These are phyloP conservation scores for Enchytraeus crypticus DNA, from an alignment of 2,888 invertebrate species.

Conservation along the genomic window DNA sequence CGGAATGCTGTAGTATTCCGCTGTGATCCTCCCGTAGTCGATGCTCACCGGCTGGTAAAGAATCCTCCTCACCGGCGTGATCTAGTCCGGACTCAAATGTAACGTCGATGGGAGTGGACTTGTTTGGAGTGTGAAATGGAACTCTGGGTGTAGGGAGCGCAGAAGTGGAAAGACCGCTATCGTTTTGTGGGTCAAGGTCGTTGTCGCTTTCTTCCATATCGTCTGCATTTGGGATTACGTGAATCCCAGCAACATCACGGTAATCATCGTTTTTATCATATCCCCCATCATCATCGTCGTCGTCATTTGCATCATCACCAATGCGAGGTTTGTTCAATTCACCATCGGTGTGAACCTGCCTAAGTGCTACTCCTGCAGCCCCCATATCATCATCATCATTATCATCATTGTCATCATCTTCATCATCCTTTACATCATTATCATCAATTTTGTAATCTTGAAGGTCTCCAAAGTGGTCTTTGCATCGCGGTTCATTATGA, in stretches of 20 bases:
- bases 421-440: no score
- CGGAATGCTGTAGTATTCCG: neutral
- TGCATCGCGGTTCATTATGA: no score
- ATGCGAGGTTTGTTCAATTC: no score
- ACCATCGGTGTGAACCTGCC: no score
- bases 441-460: no score
- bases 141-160: conserved; percentile 5
- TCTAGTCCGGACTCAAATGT: conserved; percentile 16
- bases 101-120: conserved; percentile 18
- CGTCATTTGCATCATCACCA: no score
- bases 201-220: neutral
- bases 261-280: no score
- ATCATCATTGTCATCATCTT: no score
- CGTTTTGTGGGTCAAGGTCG: neutral
- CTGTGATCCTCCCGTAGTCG: neutral
- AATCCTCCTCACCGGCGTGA: neutral
- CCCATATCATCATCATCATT: no score
- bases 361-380: no score
- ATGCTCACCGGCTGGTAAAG: neutral
- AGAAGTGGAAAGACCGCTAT: neutral
- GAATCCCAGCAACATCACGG: neutral
- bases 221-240: neutral
- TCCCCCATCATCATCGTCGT: no score
- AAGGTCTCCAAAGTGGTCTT: no score
- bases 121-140: conserved; percentile 16